phyloP scores from a whole-genome alignment of 2,797 vertebrate species.

The Denticeps clupeoides region DNA sequence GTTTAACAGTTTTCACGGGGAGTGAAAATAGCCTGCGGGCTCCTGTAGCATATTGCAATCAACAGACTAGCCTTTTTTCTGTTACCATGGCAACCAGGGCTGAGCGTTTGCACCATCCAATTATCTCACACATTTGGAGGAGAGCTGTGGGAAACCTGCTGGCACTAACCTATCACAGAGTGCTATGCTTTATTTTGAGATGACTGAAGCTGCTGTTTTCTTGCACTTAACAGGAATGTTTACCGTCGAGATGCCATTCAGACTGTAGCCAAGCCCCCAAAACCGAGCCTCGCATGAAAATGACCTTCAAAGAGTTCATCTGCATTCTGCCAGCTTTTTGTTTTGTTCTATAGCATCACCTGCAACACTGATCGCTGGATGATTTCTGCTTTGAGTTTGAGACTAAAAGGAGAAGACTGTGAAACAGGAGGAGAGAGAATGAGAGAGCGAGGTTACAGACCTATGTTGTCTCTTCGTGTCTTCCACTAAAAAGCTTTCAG shows the following conservation, averaged over 20 bases:
- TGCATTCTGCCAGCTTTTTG: too few relatives aligned
- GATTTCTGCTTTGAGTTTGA: too few relatives aligned
- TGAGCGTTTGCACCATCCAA: conserved; percentile 29
- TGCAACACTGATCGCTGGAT: too few relatives aligned
- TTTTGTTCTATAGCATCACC: too few relatives aligned
- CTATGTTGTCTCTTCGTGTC: conserved; percentile 13
- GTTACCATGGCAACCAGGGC: conserved; percentile 38
- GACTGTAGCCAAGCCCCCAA: too few relatives aligned
- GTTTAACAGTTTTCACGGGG: conserved; percentile 35
- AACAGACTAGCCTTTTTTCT: conserved; percentile 35
- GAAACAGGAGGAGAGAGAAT: conserved; percentile 7
- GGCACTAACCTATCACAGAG: conserved; percentile 27
- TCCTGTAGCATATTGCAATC: conserved; percentile 33
- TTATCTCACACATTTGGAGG: conserved; percentile 32
- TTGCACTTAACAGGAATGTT: conserved; percentile 11
- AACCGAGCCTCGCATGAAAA: too few relatives aligned
- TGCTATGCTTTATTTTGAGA: conserved; percentile 13
- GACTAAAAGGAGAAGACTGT: too few relatives aligned
- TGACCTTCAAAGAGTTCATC: too few relatives aligned
- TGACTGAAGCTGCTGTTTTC: conserved; percentile 16
- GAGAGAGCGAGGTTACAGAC: not conserved
- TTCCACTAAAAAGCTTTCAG: conserved; percentile 37
- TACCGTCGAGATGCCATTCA: too few relatives aligned
- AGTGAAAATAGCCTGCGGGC: conserved; percentile 35
- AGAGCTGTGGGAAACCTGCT: conserved; percentile 24